Percentiles rank a stretch among this genome's conserved stretches.
Conservation (phyloP, 1,140 invertebrate species). For the Dysdera silvatica region DNA sequence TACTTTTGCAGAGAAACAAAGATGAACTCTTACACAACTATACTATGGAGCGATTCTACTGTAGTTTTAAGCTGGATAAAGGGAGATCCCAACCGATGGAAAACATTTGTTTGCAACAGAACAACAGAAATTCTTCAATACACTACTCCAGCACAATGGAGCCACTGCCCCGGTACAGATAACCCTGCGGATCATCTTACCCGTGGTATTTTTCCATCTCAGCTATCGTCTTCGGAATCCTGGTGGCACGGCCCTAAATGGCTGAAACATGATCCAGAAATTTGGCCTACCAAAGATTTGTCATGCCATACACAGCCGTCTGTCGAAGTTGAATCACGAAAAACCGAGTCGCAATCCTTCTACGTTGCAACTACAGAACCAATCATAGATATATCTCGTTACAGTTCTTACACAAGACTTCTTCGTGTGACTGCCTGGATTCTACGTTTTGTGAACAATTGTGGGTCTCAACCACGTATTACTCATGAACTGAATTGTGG, state of each 20-base stretch:
- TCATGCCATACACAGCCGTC: too few relatives aligned
- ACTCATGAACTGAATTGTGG: background rate
- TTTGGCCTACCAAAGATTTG: background rate
- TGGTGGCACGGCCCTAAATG: background rate
- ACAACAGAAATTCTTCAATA: conserved; percentile 7
- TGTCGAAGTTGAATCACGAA: background rate
- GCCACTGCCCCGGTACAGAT: conserved; percentile 1
- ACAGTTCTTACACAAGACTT: background rate
- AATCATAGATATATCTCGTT: background rate
- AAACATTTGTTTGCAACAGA: conserved; percentile 25
- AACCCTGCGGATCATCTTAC: conserved; percentile 13
- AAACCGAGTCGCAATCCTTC: background rate
- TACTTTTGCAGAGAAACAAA: too few relatives aligned
- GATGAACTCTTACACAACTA: background rate
- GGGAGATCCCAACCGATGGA: conserved; percentile 8
- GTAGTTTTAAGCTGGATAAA: conserved; percentile 6
- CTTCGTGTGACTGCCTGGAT: background rate
- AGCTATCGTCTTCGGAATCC: background rate
- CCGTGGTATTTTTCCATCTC: background rate
- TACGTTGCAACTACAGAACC: background rate
- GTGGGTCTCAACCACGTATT: background rate
- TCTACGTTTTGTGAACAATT: background rate
- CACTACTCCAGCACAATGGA: conserved; percentile 6
- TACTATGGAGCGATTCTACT: conserved; percentile 13
- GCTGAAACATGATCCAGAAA: background rate